phyloP scores from a whole-genome alignment of 2,888 invertebrate genomes.

The Oscheius sp. region DNA sequence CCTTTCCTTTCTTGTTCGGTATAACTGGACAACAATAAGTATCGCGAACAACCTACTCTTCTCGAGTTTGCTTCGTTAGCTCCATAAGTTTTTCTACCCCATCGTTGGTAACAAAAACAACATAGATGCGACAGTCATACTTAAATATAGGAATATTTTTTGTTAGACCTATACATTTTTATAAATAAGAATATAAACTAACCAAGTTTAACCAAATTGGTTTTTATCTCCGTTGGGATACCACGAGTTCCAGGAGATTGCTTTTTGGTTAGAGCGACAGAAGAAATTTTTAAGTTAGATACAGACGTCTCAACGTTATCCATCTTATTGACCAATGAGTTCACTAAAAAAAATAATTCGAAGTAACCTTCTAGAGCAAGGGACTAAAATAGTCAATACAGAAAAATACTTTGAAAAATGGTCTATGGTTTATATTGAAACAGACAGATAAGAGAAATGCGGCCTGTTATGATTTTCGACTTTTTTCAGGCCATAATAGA shows the following conservation, averaged over 20 bases:
- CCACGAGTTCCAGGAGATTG: conserved; percentile 2
- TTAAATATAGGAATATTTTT: conserved; percentile 26
- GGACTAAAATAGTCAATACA: too few relatives aligned
- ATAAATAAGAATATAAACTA: not conserved
- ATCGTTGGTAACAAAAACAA: not conserved
- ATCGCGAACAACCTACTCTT: conserved; percentile 15
- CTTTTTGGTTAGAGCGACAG: too few relatives aligned
- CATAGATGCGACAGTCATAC: conserved; percentile 20
- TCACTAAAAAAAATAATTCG: too few relatives aligned
- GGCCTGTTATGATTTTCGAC: too few relatives aligned
- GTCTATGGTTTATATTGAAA: too few relatives aligned
- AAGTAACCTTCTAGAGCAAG: too few relatives aligned
- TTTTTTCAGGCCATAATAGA: too few relatives aligned
- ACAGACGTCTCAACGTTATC: too few relatives aligned
- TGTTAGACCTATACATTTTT: conserved; percentile 1
- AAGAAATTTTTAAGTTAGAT: too few relatives aligned
- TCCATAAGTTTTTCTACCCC: conserved; percentile 11
- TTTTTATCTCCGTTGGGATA: not conserved
- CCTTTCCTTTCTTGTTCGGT: conserved; percentile 23
- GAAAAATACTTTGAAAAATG: too few relatives aligned
- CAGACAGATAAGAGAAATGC: too few relatives aligned
- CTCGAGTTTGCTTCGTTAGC: conserved; percentile 26
- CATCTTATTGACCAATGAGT: too few relatives aligned
- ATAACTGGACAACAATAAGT: conserved; percentile 11
- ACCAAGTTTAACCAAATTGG: conserved; percentile 12